A percentile compares a stretch with the other conserved stretches of the same genome.
Evolutionary conservation across 2,113 vertebrate genomes (phyloP).

Genomic region (Micronisus gabar): DNA sequence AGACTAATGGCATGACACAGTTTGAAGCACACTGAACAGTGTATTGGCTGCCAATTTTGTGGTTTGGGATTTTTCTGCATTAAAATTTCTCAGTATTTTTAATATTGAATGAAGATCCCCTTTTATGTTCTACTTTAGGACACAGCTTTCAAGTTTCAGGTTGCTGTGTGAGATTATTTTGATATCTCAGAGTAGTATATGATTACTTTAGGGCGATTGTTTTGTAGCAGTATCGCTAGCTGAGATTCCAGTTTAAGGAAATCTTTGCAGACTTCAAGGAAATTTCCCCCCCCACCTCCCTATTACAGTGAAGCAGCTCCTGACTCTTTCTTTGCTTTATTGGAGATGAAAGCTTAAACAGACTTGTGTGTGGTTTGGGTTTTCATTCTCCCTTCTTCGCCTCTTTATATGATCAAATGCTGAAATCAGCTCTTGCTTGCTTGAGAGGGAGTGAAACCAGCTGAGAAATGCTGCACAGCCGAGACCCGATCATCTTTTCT

Average conservation of each 20-base stretch:
- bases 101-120: neutral
- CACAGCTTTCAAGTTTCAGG: neutral
- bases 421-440: neutral
- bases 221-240: neutral
- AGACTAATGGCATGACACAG: neutral
- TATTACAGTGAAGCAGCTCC: neutral
- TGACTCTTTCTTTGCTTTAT: neutral
- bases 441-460: neutral
- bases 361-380: neutral
- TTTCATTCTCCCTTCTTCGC: neutral
- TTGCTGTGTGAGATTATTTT: neutral
- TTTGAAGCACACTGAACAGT: neutral
- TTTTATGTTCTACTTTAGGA: neutral
- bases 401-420: neutral
- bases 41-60: constrained; percentile 1
- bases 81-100: constrained; percentile 10
- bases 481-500: neutral
- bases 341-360: neutral
- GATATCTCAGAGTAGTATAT: neutral
- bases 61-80: constrained; percentile 20
- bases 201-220: neutral
- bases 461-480: neutral
- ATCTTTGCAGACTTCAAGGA: neutral
- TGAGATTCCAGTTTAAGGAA: neutral
- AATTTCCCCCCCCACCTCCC: too few species aligned